Evolutionary conservation across 2,888 invertebrate species (phyloP).

Genomic region (Euplagia quadripunctaria): DNA sequence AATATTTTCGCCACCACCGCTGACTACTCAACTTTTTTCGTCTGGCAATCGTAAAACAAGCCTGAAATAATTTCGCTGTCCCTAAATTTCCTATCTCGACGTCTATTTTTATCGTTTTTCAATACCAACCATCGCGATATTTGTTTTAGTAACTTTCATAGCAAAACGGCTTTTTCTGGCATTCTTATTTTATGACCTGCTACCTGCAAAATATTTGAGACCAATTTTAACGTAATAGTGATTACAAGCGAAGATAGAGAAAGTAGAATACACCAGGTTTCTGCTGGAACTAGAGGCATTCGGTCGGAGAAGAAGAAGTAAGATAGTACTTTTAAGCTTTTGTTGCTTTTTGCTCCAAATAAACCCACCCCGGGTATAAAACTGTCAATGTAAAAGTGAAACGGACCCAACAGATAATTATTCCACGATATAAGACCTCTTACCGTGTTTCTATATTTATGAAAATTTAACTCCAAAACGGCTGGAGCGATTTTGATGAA

Average conservation of each 20-base stretch:
- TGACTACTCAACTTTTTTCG: constrained; percentile 15
- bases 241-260: not conserved
- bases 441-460: not conserved
- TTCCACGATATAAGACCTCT: not conserved
- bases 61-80: constrained; percentile 14
- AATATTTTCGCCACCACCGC: not conserved
- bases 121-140: constrained; percentile 34
- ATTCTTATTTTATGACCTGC: not conserved
- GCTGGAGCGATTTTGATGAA: too few species aligned
- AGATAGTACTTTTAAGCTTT: not conserved
- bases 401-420: not conserved
- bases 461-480: too few species aligned
- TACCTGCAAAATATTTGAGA: not conserved
- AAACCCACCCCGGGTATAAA: too few species aligned
- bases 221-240: accelerated
- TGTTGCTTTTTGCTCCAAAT: too few species aligned
- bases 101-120: constrained; percentile 36
- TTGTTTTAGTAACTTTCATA: constrained; percentile 23
- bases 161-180: not conserved
- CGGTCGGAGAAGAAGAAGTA: not conserved
- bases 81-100: constrained; percentile 29
- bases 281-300: not conserved
- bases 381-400: not conserved
- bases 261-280: not conserved
- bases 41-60: constrained; percentile 11